These are phyloP conservation scores for Mellilla xanthometata DNA, from an alignment of 2,888 invertebrate genomes.

Conservation along the genomic window DNA sequence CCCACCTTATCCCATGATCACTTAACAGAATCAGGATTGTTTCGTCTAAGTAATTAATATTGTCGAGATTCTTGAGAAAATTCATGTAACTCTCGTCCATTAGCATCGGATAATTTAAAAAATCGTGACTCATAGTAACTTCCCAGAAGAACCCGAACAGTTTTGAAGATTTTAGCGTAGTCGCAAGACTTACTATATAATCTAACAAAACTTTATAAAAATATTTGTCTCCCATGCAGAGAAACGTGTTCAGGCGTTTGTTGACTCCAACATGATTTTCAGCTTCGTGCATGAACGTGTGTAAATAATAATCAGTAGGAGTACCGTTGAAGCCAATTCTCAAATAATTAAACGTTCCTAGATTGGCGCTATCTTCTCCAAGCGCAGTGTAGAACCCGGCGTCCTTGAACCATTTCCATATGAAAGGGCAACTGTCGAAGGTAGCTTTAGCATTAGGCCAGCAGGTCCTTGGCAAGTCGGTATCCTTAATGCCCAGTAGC, in stretches of 20 bases:
- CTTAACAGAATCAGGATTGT: slow-evolving; percentile 90
- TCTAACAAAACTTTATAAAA: slow-evolving; percentile 88
- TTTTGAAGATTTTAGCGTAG: slow-evolving; percentile 79
- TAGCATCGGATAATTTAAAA: slow-evolving; percentile 88
- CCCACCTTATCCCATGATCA: slow-evolving; percentile 96
- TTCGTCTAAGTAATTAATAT: slow-evolving; percentile 81
- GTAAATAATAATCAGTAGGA: slow-evolving; percentile 93
- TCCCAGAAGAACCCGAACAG: slow-evolving; percentile 94
- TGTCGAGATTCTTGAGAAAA: slow-evolving; percentile 81
- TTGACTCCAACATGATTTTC: slow-evolving; percentile 86
- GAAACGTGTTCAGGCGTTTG: slow-evolving; percentile 83
- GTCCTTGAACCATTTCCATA: slow-evolving; percentile 91
- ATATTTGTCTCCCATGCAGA: slow-evolving; percentile 87
- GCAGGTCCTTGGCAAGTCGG: slow-evolving; percentile 85
- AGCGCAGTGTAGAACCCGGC: slow-evolving; percentile 90
- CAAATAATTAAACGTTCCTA: slow-evolving; percentile 91
- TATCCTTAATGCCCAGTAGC: slow-evolving; percentile 86
- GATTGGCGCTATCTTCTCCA: slow-evolving; percentile 91
- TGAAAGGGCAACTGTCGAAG: slow-evolving; percentile 91
- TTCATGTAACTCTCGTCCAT: slow-evolving; percentile 86
- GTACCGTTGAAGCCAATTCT: slow-evolving; percentile 89
- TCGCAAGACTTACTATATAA: slow-evolving; percentile 86
- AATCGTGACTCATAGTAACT: slow-evolving; percentile 92
- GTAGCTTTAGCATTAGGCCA: slow-evolving; percentile 80
- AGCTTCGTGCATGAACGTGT: slow-evolving; percentile 87